Percentiles rank a stretch among this genome's conserved stretches.
Conservation (phyloP, 2,797 vertebrate genomes). For the Tolypeutes matacus region DNA sequence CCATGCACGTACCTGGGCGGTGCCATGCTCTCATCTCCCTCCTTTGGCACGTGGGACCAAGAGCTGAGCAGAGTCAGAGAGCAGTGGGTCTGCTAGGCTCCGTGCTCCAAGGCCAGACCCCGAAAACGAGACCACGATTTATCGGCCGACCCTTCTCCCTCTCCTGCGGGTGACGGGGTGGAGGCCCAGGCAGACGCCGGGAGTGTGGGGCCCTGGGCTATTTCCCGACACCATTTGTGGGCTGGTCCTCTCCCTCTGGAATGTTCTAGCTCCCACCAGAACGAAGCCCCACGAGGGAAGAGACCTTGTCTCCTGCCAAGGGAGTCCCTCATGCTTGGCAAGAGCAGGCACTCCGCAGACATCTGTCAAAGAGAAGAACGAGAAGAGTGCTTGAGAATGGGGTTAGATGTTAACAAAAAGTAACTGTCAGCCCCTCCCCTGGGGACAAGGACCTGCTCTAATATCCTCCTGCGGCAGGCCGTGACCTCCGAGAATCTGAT, state of each 20-base stretch:
- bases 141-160: background rate
- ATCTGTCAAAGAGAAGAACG: background rate
- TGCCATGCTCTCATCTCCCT: background rate
- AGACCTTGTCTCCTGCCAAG: background rate
- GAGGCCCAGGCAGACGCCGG: background rate
- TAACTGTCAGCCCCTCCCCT: background rate
- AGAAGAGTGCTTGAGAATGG: background rate
- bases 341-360: too few relatives aligned
- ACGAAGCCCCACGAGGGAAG: fast-evolving
- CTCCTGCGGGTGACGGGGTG: background rate
- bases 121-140: too few relatives aligned
- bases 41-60: background rate
- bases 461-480: too few relatives aligned
- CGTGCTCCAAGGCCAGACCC: background rate
- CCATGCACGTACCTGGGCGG: background rate
- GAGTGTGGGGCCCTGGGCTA: background rate
- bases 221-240: too few relatives aligned
- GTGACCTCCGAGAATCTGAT: background rate
- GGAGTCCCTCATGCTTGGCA: background rate
- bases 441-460: background rate
- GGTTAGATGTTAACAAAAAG: background rate
- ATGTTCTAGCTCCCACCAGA: background rate
- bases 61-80: background rate
- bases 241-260: background rate
- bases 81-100: background rate